Evolutionary conservation across 2,113 vertebrate genomes (phyloP).

Genomic region (Zosterops japonicus): DNA sequence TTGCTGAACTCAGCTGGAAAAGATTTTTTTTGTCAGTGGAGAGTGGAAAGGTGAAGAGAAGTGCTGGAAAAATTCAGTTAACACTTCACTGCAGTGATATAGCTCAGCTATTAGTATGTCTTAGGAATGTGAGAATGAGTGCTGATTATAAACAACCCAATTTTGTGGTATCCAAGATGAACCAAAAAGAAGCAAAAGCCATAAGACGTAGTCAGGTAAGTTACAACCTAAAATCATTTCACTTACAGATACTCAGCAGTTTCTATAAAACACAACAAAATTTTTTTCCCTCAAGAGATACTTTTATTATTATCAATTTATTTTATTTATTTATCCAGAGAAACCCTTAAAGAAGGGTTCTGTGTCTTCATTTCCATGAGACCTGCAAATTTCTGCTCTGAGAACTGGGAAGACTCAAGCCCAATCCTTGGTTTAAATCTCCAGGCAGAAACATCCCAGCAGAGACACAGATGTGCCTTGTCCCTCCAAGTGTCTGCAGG

Average conservation of each 20-base stretch:
- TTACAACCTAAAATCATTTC: neutral
- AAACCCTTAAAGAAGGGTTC: neutral
- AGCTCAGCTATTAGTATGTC: neutral
- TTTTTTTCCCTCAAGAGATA: neutral
- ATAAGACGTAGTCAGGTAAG: neutral
- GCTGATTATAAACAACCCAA: neutral
- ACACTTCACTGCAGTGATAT: neutral
- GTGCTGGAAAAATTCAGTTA: neutral
- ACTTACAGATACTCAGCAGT: neutral
- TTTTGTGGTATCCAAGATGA: neutral
- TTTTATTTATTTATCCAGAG: neutral
- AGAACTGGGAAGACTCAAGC: neutral
- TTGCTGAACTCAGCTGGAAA: neutral
- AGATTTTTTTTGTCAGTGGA: neutral
- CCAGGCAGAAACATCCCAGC: rapidly evolving
- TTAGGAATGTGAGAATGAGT: neutral
- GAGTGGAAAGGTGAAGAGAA: neutral
- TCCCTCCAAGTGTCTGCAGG: neutral
- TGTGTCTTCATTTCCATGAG: neutral
- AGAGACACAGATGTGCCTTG: neutral
- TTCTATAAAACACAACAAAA: neutral
- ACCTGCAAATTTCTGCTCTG: neutral
- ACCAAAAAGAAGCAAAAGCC: neutral
- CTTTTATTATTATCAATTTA: neutral
- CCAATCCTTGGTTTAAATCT: neutral